phyloP scores from a whole-genome alignment of 2,113 vertebrate species.

The Neolamprologus ventralis region DNA sequence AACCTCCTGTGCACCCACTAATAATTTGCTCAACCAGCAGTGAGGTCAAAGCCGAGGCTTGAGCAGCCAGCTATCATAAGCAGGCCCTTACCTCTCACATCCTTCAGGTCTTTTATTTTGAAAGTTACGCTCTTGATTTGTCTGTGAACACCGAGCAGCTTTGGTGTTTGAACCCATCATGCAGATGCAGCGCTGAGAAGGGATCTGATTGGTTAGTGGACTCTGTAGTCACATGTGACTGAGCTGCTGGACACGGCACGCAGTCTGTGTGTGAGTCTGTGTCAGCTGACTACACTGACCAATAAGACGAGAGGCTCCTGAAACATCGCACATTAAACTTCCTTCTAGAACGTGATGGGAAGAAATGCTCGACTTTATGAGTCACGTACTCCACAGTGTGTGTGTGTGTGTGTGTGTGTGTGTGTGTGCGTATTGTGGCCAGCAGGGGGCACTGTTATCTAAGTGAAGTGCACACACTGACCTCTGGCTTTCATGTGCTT shows the following conservation, averaged over 20 bases:
- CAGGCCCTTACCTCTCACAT: neutral
- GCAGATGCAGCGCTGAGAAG: neutral
- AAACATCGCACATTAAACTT: neutral
- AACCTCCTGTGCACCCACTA: accelerated
- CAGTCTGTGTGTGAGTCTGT: neutral
- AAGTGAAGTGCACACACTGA: neutral
- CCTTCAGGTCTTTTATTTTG: neutral
- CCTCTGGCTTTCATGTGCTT: neutral
- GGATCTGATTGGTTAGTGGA: neutral
- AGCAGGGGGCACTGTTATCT: slow-evolving; percentile 38
- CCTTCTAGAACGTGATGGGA: neutral
- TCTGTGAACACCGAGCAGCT: neutral
- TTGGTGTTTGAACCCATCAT: neutral
- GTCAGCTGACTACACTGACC: neutral
- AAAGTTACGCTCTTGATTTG: neutral
- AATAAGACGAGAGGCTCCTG: neutral
- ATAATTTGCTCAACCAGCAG: neutral
- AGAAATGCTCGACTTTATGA: neutral
- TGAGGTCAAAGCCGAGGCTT: neutral
- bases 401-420: accelerated
- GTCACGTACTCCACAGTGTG: neutral
- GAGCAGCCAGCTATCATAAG: neutral
- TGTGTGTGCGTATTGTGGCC: neutral
- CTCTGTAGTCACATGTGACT: neutral
- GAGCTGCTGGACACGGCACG: neutral